Conservation (phyloP, 2,113 vertebrate species). For the Pseudopodoces humilis region DNA sequence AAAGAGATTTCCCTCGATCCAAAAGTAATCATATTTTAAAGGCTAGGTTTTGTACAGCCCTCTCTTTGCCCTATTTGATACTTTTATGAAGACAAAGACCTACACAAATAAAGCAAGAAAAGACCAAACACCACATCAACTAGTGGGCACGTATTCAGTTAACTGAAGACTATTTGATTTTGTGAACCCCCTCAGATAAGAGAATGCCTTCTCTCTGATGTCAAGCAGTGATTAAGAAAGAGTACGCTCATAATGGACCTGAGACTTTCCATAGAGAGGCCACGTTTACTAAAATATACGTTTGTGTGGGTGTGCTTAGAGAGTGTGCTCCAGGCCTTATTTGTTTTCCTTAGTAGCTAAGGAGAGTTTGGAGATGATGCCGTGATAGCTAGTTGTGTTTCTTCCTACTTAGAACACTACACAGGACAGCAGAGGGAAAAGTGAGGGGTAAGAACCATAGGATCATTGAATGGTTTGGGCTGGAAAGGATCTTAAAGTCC, state of each 20-base stretch:
- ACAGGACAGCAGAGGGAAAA: not conserved
- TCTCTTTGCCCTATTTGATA: not conserved
- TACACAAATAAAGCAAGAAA: not conserved
- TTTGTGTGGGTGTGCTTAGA: not conserved
- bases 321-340: not conserved
- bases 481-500: not conserved
- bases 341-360: not conserved
- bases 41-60: not conserved
- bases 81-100: not conserved
- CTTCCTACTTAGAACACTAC: not conserved
- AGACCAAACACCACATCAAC: not conserved
- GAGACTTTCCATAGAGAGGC: not conserved
- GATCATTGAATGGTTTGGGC: not conserved
- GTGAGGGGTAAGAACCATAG: not conserved
- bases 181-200: not conserved
- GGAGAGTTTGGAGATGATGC: not conserved
- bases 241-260: not conserved
- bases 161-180: not conserved
- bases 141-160: not conserved
- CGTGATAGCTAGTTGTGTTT: not conserved
- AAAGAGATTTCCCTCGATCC: not conserved
- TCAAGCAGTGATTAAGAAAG: not conserved
- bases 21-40: not conserved
- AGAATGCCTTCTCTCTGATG: not conserved
- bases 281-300: not conserved